phyloP scores from a whole-genome alignment of 2,797 vertebrate genomes.

The Schizothorax lantsangensis region DNA sequence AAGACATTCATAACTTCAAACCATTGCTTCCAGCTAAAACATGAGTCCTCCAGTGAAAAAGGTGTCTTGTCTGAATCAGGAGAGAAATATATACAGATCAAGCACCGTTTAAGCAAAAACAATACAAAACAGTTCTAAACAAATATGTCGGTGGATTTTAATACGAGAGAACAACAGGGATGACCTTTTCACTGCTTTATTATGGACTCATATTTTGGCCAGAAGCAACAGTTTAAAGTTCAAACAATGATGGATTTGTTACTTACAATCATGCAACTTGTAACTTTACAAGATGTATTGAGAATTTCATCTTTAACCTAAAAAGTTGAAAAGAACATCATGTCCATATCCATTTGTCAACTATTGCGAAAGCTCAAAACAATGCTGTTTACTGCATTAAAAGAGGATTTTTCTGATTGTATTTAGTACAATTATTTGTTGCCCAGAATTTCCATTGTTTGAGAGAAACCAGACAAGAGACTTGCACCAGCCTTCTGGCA shows the following conservation, averaged over 20 bases:
- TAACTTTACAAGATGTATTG: background rate
- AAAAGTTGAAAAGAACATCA: background rate
- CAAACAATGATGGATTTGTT: background rate
- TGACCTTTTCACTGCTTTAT: background rate
- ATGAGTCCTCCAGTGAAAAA: too few species aligned
- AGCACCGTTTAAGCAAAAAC: background rate
- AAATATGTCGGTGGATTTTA: background rate
- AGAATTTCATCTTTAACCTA: background rate
- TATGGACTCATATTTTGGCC: background rate
- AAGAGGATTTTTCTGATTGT: conserved; percentile 66
- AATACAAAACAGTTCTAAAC: background rate
- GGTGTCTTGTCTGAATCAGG: background rate
- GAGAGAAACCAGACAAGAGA: conserved; percentile 49
- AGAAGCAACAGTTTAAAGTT: background rate
- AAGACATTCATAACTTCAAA: background rate
- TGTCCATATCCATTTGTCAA: background rate
- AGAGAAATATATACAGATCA: background rate
- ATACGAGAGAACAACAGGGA: background rate
- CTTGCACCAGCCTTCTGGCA: conserved; percentile 64
- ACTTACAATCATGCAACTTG: background rate
- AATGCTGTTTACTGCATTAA: conserved; percentile 53
- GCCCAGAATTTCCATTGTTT: conserved; percentile 53
- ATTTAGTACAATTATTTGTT: conserved; percentile 44
- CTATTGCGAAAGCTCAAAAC: conserved; percentile 62
- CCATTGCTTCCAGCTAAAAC: background rate